Conservation (phyloP, 2,113 vertebrate species). For the Potamarius usumacintae region DNA sequence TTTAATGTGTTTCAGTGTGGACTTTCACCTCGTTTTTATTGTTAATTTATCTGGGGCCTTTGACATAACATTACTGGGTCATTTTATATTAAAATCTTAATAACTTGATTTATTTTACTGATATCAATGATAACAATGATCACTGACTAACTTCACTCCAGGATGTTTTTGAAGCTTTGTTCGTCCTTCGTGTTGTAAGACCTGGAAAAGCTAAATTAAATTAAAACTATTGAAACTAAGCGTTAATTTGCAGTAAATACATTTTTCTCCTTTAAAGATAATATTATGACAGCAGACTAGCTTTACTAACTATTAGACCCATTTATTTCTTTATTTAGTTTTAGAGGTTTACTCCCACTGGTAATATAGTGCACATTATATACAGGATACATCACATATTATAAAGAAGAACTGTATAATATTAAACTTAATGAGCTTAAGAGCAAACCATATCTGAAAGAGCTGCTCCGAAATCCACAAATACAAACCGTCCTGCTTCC, state of each 20-base stretch:
- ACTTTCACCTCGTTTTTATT: neutral
- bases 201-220: neutral
- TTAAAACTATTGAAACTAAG: neutral
- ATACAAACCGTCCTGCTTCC: too few relatives aligned
- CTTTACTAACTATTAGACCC: neutral
- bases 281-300: neutral
- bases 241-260: neutral
- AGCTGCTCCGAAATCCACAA: neutral
- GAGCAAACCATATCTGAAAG: conserved; percentile 15
- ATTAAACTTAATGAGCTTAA: neutral
- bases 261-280: neutral
- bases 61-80: neutral
- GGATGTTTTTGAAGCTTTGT: neutral
- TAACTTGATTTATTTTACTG: neutral
- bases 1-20: neutral
- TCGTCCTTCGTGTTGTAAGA: neutral
- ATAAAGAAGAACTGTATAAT: neutral
- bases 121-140: too few relatives aligned
- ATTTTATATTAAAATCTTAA: neutral
- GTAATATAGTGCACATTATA: neutral
- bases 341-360: neutral
- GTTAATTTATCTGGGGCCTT: neutral
- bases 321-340: neutral
- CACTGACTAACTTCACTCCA: neutral
- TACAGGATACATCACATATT: too few relatives aligned